Evolutionary conservation across 2,888 invertebrate species (phyloP), one percentile per base, ranked within the genome.

Genomic region (Hyppa rectilinea): DNA sequence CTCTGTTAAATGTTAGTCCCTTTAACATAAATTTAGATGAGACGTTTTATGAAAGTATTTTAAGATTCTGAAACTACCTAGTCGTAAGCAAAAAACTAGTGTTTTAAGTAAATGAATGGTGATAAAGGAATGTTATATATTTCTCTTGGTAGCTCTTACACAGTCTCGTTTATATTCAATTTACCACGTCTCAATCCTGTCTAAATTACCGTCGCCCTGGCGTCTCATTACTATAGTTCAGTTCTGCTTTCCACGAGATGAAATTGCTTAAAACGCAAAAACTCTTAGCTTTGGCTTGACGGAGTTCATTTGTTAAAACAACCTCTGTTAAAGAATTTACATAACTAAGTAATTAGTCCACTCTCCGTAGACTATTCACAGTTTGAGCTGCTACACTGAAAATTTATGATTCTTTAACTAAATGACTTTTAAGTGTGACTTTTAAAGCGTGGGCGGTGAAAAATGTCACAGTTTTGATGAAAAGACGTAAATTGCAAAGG

Each of bases 331-430:
- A 67, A 69, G 65, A 83, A 89, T 90, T 90, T 85, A 81, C 87
- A 88, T 87, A 86, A 80, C 85, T 88, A 83, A 86, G 86, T 88
- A 89, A 90, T 91, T 90, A 90, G 87, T 82, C 67, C 78, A 85
- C 75, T 82, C 78, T 82, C 71, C 66, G 23, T 66, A 75, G 71
- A 75, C 75, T 75, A 76, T 81, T 84, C 80, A 67, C 71, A 76
- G 76, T 76, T 75, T 23, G 43, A 72, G 73, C 52, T 53, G 62
- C 63, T 77, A 62, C 47, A 63, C 60, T 72, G 71, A 72, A 77
- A 80, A 85, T 82, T 83, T 81, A 80, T 79, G 66, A 70, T 79
- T 72, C 68, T 81, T 78, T 66, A 70, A 62, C 61, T 71, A 72
- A 82, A 81, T 71, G 53, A 75, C 47, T 69, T 80, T 82, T 71